Base-by-base conservation (phyloP, 1,140 invertebrate species). In the Drosophila melanogaster region DNA sequence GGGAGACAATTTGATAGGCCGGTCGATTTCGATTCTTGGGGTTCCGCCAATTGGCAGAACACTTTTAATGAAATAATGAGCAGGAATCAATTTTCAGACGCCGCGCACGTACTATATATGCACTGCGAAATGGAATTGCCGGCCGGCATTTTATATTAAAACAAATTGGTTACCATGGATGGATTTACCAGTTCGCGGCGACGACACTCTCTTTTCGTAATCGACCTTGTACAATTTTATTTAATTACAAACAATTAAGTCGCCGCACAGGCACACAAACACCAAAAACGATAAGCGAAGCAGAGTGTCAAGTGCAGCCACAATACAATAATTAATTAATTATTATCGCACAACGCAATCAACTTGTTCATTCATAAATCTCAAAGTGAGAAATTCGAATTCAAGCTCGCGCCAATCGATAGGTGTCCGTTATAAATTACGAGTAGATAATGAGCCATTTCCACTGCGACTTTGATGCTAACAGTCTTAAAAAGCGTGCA, bases 221-320 rank as follows among this genome's bases (percentile, higher is more conserved):
- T 59, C 89, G 87, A 81, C 87, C 87, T 90, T 90, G 87, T 58
- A 81, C 69, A 90, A 81, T 90, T 84, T 84, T 84, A 85, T 84
- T 90, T 87, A 90, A 90, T 90, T 90, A 87, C 83, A 87, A 87
- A 77, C 87, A 90, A 90, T 87, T 90, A 90, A 44, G 54, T 37
- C 35, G 56, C 44, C 35, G 33, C 67, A 65, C 65, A 77, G 49
- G 47, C 53, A 51, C 22, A 19, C n/a, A n/a, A n/a, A 5, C 41
- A 40, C 58, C 76, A 62, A 81, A 81, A 77, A 77, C 67, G 46
- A 46, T 67, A 46, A 46, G 56, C n/a, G 47, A 76, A 54, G 41
- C 50, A 33, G 58, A 59, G 12, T 47, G 38, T 26, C 46, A 74
- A 41, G 26, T 58, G 43, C 24, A 49, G 40, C 17, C 30, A 17